These are phyloP conservation scores for Pomatorhinus ruficollis DNA, from an alignment of 2,113 vertebrate genomes.

Conservation along the genomic window DNA sequence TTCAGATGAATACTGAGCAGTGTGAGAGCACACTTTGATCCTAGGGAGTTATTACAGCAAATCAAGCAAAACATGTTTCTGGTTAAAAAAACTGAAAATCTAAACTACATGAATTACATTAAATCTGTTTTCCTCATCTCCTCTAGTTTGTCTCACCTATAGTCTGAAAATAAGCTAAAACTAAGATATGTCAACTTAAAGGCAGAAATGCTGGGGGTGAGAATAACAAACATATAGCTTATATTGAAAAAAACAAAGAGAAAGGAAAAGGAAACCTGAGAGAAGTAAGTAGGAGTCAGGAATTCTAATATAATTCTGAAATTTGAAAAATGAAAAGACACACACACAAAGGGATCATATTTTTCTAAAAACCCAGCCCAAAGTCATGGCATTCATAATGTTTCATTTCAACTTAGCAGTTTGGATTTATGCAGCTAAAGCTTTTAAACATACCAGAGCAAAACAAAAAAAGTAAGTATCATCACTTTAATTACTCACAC, in stretches of 20 bases:
- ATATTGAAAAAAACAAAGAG: background rate
- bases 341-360: background rate
- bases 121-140: background rate
- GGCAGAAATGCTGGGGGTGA: background rate
- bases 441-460: background rate
- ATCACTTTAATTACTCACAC: background rate
- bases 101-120: background rate
- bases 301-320: background rate
- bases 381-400: background rate
- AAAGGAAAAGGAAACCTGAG: background rate
- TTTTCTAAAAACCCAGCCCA: background rate
- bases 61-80: background rate
- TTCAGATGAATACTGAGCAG: background rate
- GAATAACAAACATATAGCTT: background rate
- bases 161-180: background rate
- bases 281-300: background rate
- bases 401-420: background rate
- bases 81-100: background rate
- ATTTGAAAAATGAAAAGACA: background rate
- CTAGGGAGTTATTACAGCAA: background rate
- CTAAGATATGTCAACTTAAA: background rate
- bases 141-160: background rate
- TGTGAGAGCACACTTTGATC: background rate
- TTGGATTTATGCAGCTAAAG: background rate
- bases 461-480: background rate